Conservation (phyloP, 2,113 vertebrate genomes). For the Ciconia maguari region DNA sequence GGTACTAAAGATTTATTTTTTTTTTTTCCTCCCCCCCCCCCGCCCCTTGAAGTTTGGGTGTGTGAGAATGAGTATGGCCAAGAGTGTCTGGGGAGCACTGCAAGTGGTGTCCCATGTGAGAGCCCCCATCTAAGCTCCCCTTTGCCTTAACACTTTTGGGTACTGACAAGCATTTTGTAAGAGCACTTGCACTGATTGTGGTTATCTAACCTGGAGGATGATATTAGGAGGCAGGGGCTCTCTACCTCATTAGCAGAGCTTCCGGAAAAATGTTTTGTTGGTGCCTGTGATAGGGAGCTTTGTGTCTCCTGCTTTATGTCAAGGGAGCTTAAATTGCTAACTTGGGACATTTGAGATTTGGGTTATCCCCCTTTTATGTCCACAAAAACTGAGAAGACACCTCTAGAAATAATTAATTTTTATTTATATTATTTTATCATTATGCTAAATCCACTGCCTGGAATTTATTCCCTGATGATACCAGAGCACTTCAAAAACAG, state of each 20-base stretch:
- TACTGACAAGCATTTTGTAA: not conserved
- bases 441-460: not conserved
- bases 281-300: not conserved
- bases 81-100: not conserved
- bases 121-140: not conserved
- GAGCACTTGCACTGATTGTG: not conserved
- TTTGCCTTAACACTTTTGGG: not conserved
- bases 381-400: not conserved
- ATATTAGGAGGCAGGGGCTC: not conserved
- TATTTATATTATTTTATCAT: not conserved
- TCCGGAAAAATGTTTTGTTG: not conserved
- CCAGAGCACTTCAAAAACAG: not conserved
- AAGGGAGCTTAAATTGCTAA: not conserved
- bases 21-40: not conserved
- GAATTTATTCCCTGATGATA: not conserved
- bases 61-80: not conserved
- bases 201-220: not conserved
- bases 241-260: not conserved
- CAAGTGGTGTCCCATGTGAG: not conserved
- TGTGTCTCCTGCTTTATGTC: not conserved
- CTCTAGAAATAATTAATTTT: not conserved
- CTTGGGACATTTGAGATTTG: not conserved
- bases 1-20: conserved; percentile 69
- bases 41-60: not conserved
- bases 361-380: not conserved